Conservation (phyloP, 2,797 vertebrate genomes). For the Thamnophis elegans region DNA sequence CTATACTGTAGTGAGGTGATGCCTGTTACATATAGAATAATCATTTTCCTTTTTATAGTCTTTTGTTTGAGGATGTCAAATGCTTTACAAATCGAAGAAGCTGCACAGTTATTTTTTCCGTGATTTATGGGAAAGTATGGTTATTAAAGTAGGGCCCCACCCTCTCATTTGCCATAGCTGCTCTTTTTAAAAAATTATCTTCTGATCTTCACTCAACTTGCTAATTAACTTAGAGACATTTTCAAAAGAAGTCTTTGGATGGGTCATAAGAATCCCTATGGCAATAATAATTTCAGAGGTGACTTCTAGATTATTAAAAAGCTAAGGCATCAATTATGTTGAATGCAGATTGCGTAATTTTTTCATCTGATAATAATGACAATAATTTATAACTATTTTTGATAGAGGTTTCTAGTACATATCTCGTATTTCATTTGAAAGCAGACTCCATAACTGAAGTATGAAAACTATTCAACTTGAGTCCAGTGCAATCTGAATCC, state of each 20-base stretch:
- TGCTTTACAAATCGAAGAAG: conserved; percentile 41
- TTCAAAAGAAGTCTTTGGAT: neutral
- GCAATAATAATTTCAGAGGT: conserved; percentile 17
- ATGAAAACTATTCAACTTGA: neutral
- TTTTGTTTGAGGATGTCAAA: conserved; percentile 55
- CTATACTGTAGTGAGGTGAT: conserved; percentile 37
- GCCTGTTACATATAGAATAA: conserved; percentile 51
- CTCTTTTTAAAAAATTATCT: neutral
- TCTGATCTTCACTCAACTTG: neutral
- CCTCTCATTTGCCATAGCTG: neutral
- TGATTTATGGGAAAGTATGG: conserved; percentile 41
- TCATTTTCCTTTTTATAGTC: conserved; percentile 46
- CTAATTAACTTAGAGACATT: neutral
- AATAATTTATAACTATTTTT: conserved; percentile 19
- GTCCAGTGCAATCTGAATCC: neutral
- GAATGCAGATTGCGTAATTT: conserved; percentile 10
- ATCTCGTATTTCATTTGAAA: conserved; percentile 2
- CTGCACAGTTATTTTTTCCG: conserved; percentile 29
- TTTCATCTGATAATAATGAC: conserved; percentile 24
- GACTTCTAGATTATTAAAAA: conserved; percentile 33
- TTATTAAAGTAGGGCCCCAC: conserved; percentile 37
- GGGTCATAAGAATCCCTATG: conserved; percentile 22
- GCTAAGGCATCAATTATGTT: conserved; percentile 11
- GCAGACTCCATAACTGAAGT: neutral
- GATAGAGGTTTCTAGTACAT: neutral